Evolutionary conservation across 92 coral and sea anemone species (phyloP).

Genomic region (Hydrozoanthus gracilis): DNA sequence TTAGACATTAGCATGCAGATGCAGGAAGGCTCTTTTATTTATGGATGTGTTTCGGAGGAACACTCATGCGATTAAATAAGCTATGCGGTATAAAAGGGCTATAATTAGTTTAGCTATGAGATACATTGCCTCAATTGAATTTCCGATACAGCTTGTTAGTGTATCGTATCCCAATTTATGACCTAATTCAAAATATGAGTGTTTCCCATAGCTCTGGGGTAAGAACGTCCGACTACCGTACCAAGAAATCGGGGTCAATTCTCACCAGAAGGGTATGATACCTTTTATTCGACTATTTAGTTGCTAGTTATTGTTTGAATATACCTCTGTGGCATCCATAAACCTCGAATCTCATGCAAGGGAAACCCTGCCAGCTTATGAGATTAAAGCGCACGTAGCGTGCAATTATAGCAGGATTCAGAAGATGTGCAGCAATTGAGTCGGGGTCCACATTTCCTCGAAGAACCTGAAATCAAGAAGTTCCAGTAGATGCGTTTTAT

Average conservation of each 20-base stretch:
- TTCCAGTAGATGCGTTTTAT: neutral
- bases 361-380: constrained; percentile 26
- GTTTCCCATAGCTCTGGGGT: too few relatives aligned
- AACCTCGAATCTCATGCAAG: constrained; percentile 40
- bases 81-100: too few relatives aligned
- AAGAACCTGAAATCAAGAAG: neutral
- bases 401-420: constrained; percentile 30
- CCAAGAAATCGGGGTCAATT: neutral
- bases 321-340: constrained; percentile 43
- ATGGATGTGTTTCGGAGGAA: too few relatives aligned
- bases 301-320: neutral
- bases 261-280: neutral
- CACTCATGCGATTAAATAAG: too few relatives aligned
- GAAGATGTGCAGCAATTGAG: constrained; percentile 19
- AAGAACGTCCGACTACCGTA: too few relatives aligned
- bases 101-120: too few relatives aligned
- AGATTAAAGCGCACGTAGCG: constrained; percentile 31
- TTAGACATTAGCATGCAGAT: too few relatives aligned
- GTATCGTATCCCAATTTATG: too few relatives aligned
- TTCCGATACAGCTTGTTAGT: too few relatives aligned
- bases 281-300: neutral
- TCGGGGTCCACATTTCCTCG: neutral
- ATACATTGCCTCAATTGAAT: too few relatives aligned
- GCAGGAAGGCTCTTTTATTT: too few relatives aligned
- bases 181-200: too few relatives aligned